A percentile compares a stretch with the other conserved stretches of the same genome.
These are phyloP conservation scores for Actinia tenebrosa DNA, from an alignment of 64 coral and sea anemone genomes.

Conservation along the genomic window DNA sequence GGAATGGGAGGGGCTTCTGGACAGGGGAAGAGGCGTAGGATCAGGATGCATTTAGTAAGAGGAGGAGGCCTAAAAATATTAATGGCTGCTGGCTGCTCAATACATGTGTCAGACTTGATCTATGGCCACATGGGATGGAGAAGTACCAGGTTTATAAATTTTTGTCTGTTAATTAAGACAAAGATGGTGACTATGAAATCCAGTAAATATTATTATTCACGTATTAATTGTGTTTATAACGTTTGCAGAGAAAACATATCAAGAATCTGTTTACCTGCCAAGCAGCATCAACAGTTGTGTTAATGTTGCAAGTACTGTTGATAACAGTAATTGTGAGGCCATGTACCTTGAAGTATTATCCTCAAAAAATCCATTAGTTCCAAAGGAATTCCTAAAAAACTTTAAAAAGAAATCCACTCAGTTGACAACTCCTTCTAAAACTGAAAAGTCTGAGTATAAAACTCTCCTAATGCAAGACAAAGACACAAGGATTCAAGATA, in stretches of 20 bases:
- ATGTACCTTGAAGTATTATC: neutral
- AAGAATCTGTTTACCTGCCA: no score
- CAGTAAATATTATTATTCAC: no score
- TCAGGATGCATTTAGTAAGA: no score
- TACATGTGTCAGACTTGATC: no score
- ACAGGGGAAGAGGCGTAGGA: no score
- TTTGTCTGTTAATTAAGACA: no score
- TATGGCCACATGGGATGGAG: no score
- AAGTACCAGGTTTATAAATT: no score
- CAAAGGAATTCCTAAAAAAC: constrained; percentile 40
- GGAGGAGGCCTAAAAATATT: no score
- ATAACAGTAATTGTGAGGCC: neutral
- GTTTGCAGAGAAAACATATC: neutral
- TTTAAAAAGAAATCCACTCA: constrained; percentile 3
- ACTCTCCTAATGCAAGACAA: neutral
- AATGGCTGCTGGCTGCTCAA: no score
- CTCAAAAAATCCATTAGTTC: constrained; percentile 18
- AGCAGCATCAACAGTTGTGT: neutral
- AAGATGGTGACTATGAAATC: no score
- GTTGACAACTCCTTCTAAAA: neutral
- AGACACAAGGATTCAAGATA: neutral
- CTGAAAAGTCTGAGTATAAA: neutral
- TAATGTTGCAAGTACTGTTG: neutral
- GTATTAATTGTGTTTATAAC: neutral
- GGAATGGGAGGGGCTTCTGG: no score